Conservation (phyloP, 2,797 vertebrate genomes). For the Coranthus polyacanthus region DNA sequence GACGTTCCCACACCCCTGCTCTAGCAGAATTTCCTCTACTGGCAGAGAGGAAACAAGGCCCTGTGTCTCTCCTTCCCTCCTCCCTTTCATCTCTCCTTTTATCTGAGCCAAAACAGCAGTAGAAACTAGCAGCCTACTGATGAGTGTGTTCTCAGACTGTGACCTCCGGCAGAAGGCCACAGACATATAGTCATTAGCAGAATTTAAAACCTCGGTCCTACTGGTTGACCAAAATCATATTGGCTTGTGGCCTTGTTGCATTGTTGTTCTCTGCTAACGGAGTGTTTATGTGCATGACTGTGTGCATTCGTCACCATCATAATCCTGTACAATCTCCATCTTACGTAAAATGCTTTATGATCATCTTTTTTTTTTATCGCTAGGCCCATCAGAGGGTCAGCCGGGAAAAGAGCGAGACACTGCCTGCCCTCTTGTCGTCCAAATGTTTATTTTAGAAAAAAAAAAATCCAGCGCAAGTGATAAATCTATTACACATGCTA, state of each 20-base stretch:
- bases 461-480: conserved; percentile 41
- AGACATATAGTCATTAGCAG: conserved; percentile 66
- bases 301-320: conserved; percentile 59
- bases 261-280: conserved; percentile 53
- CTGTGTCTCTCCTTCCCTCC: conserved; percentile 51
- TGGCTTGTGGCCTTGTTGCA: conserved; percentile 52
- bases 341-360: conserved; percentile 80
- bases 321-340: conserved; percentile 74
- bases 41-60: conserved; percentile 69
- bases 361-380: conserved; percentile 62
- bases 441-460: conserved; percentile 58
- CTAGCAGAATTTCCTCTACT: conserved; percentile 72
- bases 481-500: conserved; percentile 57
- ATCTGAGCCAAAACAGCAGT: conserved; percentile 49
- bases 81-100: conserved; percentile 67
- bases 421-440: conserved; percentile 49
- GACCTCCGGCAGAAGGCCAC: conserved; percentile 50
- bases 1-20: conserved; percentile 79
- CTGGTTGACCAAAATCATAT: conserved; percentile 72
- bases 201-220: conserved; percentile 63
- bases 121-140: conserved; percentile 49
- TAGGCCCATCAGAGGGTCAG: conserved; percentile 52
- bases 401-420: conserved; percentile 33
- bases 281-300: conserved; percentile 51
- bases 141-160: conserved; percentile 41